Conservation (phyloP, 2,113 vertebrate genomes). For the Porphyrio hochstetteri region DNA sequence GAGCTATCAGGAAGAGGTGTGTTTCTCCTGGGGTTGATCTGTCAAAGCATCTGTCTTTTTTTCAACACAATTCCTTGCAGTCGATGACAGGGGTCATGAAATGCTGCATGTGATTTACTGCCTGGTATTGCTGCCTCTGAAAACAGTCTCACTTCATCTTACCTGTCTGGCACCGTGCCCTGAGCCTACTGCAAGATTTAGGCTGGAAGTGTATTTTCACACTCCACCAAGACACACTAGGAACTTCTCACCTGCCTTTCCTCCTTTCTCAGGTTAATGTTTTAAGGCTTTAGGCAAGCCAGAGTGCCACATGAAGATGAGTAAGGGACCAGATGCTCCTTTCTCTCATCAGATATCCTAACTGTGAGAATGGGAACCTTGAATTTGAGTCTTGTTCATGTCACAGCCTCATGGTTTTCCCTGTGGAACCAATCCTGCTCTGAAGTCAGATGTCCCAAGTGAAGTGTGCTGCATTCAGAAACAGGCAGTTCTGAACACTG, state of each 20-base stretch:
- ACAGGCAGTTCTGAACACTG: neutral
- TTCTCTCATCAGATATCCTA: neutral
- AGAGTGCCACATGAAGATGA: neutral
- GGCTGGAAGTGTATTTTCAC: neutral
- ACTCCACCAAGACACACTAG: neutral
- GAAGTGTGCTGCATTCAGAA: neutral
- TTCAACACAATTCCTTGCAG: neutral
- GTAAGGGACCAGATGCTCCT: neutral
- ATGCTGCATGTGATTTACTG: neutral
- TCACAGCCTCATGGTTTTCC: neutral
- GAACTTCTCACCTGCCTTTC: neutral
- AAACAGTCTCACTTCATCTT: neutral
- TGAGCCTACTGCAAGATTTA: neutral
- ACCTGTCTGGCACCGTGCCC: neutral
- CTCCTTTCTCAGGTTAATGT: neutral
- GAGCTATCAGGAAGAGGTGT: constrained; percentile 95
- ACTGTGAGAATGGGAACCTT: neutral
- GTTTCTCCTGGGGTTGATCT: neutral
- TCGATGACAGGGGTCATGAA: neutral
- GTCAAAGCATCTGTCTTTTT: neutral
- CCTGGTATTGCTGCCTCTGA: neutral
- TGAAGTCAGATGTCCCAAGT: neutral
- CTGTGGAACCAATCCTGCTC: neutral
- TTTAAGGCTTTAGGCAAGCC: neutral
- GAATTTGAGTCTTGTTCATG: neutral